Percentiles rank a stretch among this genome's conserved stretches.
These are phyloP conservation scores for Gnatocerus cornutus DNA, from an alignment of 2,888 invertebrate species.

Conservation along the genomic window DNA sequence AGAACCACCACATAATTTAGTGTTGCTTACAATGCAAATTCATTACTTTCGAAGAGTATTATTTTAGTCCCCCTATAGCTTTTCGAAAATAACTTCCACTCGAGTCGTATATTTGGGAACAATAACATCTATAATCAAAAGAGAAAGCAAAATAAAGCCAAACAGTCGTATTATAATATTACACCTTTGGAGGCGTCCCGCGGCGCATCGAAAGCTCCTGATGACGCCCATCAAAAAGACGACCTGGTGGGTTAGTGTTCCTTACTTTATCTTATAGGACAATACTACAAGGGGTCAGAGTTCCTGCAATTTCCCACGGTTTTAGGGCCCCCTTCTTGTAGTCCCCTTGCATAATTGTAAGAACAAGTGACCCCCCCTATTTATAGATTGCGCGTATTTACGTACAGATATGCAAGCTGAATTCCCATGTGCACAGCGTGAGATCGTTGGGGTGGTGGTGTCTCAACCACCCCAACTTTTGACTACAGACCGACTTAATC, in stretches of 20 bases:
- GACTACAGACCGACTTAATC: slow-evolving; percentile 50
- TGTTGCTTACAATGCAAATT: neutral
- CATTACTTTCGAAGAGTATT: neutral
- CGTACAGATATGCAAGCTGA: slow-evolving; percentile 57
- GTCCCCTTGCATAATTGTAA: slow-evolving; percentile 54
- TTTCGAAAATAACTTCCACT: neutral
- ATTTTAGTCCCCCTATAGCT: slow-evolving; percentile 2
- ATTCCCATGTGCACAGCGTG: slow-evolving; percentile 61
- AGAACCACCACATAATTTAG: neutral
- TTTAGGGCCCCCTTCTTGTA: slow-evolving; percentile 37
- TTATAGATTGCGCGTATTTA: slow-evolving; percentile 56
- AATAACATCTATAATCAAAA: slow-evolving; percentile 24
- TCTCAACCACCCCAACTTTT: slow-evolving; percentile 56
- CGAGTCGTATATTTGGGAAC: neutral
- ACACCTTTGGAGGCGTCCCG: slow-evolving; percentile 45
- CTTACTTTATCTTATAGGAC: slow-evolving; percentile 44
- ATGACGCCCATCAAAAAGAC: slow-evolving; percentile 48
- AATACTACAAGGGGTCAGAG: slow-evolving; percentile 47
- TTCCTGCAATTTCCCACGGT: slow-evolving; percentile 49
- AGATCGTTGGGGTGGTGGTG: slow-evolving; percentile 61
- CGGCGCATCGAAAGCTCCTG: slow-evolving; percentile 37
- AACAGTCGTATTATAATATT: slow-evolving; percentile 31
- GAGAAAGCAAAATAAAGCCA: slow-evolving; percentile 36
- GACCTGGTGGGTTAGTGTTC: slow-evolving; percentile 48
- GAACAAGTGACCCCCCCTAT: slow-evolving; percentile 58